A percentile compares a stretch with the other conserved stretches of the same genome.
Evolutionary conservation across 1,140 invertebrate species (phyloP).

Genomic region (Phocides pigmalion): DNA sequence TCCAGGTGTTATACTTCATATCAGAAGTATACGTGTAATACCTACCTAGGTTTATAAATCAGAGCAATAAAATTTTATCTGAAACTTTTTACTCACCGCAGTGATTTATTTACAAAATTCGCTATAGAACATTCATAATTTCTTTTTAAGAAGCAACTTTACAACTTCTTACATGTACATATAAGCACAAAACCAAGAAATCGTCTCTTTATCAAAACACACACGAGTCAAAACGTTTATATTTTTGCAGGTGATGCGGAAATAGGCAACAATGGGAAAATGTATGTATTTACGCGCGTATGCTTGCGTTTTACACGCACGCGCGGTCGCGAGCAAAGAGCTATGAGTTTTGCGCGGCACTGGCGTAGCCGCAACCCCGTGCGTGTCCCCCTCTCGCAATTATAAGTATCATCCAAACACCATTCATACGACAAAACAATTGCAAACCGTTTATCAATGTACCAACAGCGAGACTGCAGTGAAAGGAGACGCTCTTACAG

Average conservation of each 20-base stretch:
- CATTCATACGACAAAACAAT: slow-evolving; percentile 36
- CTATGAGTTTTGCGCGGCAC: slow-evolving; percentile 54
- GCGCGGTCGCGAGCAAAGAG: slow-evolving; percentile 38
- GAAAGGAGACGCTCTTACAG: slow-evolving; percentile 39
- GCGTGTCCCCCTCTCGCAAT: slow-evolving; percentile 44
- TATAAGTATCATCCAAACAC: slow-evolving; percentile 29
- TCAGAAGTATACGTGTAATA: neutral
- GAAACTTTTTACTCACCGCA: slow-evolving; percentile 45
- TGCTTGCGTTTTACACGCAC: slow-evolving; percentile 16
- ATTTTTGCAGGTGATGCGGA: slow-evolving; percentile 12
- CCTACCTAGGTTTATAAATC: slow-evolving; percentile 21
- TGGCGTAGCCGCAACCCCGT: slow-evolving; percentile 47
- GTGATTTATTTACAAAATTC: slow-evolving; percentile 36
- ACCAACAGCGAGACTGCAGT: slow-evolving; percentile 37
- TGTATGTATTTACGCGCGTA: slow-evolving; percentile 7
- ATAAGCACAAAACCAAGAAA: slow-evolving; percentile 49
- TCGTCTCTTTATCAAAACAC: slow-evolving; percentile 14
- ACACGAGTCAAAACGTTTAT: slow-evolving; percentile 7
- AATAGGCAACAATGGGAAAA: slow-evolving; percentile 13
- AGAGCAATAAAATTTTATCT: slow-evolving; percentile 23
- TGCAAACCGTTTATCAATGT: slow-evolving; percentile 36
- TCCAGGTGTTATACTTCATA: neutral
- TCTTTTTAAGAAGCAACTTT: neutral
- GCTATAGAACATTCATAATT: slow-evolving; percentile 9
- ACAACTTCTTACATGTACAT: neutral